Evolutionary conservation across 2,888 invertebrate species (phyloP).

Genomic region (Drosophila gaucha): DNA sequence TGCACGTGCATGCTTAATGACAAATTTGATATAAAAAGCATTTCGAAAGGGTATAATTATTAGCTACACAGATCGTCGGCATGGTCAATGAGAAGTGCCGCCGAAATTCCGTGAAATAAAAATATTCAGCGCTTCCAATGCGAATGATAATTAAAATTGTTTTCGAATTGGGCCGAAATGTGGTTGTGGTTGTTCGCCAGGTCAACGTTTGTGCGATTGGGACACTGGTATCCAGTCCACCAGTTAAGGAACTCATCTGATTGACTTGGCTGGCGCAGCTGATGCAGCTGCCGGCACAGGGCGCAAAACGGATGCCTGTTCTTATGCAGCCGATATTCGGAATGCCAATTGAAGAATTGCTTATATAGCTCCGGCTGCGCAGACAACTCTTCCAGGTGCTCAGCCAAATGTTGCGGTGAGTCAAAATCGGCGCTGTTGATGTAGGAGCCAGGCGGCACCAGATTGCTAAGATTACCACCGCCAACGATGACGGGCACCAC

Average conservation of each 20-base stretch:
- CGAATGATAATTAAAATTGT: constrained; percentile 66
- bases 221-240: constrained; percentile 58
- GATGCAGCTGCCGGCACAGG: constrained; percentile 53
- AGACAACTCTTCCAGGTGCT: constrained; percentile 84
- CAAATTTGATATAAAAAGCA: constrained; percentile 7
- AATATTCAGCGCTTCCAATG: constrained; percentile 55
- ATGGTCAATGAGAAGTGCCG: constrained; percentile 72
- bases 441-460: constrained; percentile 87
- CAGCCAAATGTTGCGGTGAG: constrained; percentile 86
- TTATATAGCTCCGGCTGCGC: constrained; percentile 86
- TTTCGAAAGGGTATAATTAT: constrained; percentile 50
- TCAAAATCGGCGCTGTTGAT: constrained; percentile 87
- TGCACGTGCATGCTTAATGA: constrained; percentile 1
- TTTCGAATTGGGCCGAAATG: constrained; percentile 15
- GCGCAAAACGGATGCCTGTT: constrained; percentile 51
- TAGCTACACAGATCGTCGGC: constrained; percentile 24
- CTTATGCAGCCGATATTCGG: constrained; percentile 40
- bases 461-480: constrained; percentile 86
- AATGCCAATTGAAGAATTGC: constrained; percentile 87
- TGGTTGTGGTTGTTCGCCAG: constrained; percentile 4
- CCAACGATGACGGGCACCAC: constrained; percentile 88
- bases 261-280: constrained; percentile 1
- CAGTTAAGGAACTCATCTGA: constrained; percentile 45
- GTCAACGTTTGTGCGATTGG: constrained; percentile 20
- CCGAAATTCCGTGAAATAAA: constrained; percentile 68